A percentile compares a stretch with the other conserved stretches of the same genome.
phyloP scores from a whole-genome alignment of 2,797 vertebrate species.

The Pagetopsis macropterus region DNA sequence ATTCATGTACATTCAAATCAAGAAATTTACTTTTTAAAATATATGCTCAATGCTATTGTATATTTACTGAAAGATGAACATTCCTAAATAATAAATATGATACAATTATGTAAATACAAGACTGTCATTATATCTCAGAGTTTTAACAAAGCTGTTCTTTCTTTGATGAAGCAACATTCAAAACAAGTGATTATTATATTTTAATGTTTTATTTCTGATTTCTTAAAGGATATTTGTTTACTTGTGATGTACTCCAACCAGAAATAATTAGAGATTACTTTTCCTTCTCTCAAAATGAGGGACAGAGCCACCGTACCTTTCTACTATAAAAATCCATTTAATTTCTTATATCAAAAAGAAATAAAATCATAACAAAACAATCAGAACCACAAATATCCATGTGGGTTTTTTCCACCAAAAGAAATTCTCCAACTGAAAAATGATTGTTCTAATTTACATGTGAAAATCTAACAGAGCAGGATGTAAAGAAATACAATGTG shows the following conservation, averaged over 20 bases:
- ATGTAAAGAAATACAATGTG: constrained; percentile 36
- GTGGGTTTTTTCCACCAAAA: constrained; percentile 79
- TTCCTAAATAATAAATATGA: constrained; percentile 75
- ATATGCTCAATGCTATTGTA: constrained; percentile 54
- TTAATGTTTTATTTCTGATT: constrained; percentile 86
- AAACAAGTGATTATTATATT: constrained; percentile 61
- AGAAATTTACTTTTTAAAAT: constrained; percentile 54
- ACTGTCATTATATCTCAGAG: constrained; percentile 37
- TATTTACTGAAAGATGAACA: constrained; percentile 66
- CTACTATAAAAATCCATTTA: constrained; percentile 92
- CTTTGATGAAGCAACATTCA: constrained; percentile 59
- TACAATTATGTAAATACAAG: constrained; percentile 53
- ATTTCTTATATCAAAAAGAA: constrained; percentile 85
- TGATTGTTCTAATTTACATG: constrained; percentile 75
- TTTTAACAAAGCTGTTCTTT: constrained; percentile 11
- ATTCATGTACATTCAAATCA: constrained; percentile 68
- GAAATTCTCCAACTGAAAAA: constrained; percentile 73
- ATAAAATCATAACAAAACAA: constrained; percentile 80
- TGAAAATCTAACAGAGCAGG: constrained; percentile 61
- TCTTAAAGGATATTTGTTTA: constrained; percentile 79
- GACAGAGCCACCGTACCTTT: constrained; percentile 82
- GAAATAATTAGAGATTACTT: constrained; percentile 74
- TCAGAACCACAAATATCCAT: constrained; percentile 81
- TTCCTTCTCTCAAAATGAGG: constrained; percentile 79
- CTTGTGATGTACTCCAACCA: constrained; percentile 84